Conservation (phyloP, 1,140 invertebrate species). For the Temnothorax curvispinosus region DNA sequence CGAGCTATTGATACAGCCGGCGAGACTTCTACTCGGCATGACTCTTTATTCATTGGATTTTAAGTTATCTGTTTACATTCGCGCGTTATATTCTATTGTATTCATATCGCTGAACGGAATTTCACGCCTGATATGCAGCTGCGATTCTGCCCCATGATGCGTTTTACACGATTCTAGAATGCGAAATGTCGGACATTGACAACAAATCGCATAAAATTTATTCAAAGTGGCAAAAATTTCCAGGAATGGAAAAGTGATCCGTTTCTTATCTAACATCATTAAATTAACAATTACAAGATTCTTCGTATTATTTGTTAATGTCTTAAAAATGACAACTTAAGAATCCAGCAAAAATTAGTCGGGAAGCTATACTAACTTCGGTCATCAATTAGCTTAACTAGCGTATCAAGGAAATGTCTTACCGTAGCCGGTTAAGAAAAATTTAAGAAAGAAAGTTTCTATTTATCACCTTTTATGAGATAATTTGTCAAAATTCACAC, state of each 20-base stretch:
- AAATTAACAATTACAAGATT: background rate
- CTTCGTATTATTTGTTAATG: background rate
- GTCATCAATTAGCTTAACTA: background rate
- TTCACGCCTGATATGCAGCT: conserved; percentile 23
- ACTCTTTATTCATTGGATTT: conserved; percentile 48
- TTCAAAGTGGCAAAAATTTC: background rate
- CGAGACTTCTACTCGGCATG: background rate
- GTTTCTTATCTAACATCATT: background rate
- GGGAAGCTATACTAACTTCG: background rate
- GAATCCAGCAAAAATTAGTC: background rate
- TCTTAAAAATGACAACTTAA: background rate
- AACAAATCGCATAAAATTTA: background rate
- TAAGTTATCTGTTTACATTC: conserved; percentile 41
- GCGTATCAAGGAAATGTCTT: background rate
- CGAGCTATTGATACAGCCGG: background rate
- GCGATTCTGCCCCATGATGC: background rate
- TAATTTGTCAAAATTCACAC: background rate
- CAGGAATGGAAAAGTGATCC: background rate
- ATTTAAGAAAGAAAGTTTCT: background rate
- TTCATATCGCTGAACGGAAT: conserved; percentile 52
- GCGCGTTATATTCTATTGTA: conserved; percentile 57
- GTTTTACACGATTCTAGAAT: background rate
- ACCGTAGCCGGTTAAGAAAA: too few species aligned
- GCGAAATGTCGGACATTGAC: background rate
- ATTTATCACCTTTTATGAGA: background rate